Evolutionary conservation across 2,888 invertebrate genomes (phyloP), one percentile per base, ranked within the genome.

Genomic region (Leptopterna dolabrata): DNA sequence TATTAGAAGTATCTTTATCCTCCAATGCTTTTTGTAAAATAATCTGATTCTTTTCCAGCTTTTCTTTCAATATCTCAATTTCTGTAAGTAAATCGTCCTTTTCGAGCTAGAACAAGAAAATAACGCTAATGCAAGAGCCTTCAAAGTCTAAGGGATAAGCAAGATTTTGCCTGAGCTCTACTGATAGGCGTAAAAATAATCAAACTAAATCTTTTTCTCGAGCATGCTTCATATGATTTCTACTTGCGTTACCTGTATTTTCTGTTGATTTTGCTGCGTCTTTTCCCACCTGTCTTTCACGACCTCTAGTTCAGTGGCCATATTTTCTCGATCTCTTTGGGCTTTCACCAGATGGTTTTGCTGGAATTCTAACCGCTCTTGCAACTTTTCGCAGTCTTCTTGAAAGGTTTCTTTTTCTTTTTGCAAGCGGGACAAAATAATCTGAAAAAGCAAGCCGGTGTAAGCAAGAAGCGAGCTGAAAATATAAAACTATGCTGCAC

Each of bases 221-320:
- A 30, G 55, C 51, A 82, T 55, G 82, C 63, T 9, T 55, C 55
- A 27, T 55, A 83, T 9, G 16, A 63, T 29, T 24, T 70, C 83
- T 83, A 70, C 83, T 55, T 70, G 70, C 73, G 27, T 92, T 91
- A 96, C 96, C 92, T 96, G 96, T 76, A 96, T 92, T 92, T 97
- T 97, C 92, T 97, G 96, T 90, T 97, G 96, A 90, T 95, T 94
- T 90, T 94, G 94, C 91, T 97, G 96, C 16, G 96, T 94, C 91
- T 97, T 97, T 91, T 97, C 97, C 94, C 97, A 96, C 91, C 97
- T 93, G 90, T 98, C 97, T 91, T 97, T 95, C 13, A 97, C 93
- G 76, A 97, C 95, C 87, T 97, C 97, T 89, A 97, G 93, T 92
- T 98, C 98, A 0, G 96, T 96, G 90, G 96, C 95, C 88, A 96